These are phyloP conservation scores for Cheirogaleus major DNA, from an alignment of 2,797 vertebrate genomes.

Conservation along the genomic window DNA sequence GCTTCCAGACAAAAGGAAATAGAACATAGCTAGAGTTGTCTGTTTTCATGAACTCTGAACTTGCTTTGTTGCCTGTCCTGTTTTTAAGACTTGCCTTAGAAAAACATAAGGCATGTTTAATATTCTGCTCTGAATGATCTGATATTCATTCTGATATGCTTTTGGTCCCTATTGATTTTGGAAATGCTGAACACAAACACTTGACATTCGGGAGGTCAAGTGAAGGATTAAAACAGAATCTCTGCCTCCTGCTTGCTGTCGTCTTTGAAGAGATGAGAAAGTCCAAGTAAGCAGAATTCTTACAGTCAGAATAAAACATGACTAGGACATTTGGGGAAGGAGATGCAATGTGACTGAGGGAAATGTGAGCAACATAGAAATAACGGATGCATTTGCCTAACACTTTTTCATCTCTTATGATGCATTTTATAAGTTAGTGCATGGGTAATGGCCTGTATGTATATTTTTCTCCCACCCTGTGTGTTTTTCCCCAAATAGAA, in stretches of 20 bases:
- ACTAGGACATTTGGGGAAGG: constrained; percentile 33
- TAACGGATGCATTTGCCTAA: constrained; percentile 32
- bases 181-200: constrained; percentile 58
- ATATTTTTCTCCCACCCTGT: neutral
- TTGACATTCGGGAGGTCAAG: constrained; percentile 51
- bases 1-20: constrained; percentile 60
- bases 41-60: constrained; percentile 67
- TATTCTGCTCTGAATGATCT: constrained; percentile 63
- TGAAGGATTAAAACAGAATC: constrained; percentile 37
- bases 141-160: constrained; percentile 59
- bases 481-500: neutral
- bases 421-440: constrained; percentile 2
- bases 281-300: constrained; percentile 42
- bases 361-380: constrained; percentile 22
- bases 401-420: constrained; percentile 14
- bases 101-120: constrained; percentile 65
- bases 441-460: neutral
- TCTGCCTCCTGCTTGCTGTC: neutral
- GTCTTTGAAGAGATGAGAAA: constrained; percentile 55
- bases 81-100: constrained; percentile 64
- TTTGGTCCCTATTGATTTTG: constrained; percentile 59
- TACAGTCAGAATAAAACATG: constrained; percentile 62
- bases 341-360: neutral
- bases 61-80: constrained; percentile 34
- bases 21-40: constrained; percentile 36